A percentile compares a stretch with the other conserved stretches of the same genome.
Evolutionary conservation across 2,113 vertebrate genomes (phyloP).

Genomic region (Hydrochoerus hydrochaeris): DNA sequence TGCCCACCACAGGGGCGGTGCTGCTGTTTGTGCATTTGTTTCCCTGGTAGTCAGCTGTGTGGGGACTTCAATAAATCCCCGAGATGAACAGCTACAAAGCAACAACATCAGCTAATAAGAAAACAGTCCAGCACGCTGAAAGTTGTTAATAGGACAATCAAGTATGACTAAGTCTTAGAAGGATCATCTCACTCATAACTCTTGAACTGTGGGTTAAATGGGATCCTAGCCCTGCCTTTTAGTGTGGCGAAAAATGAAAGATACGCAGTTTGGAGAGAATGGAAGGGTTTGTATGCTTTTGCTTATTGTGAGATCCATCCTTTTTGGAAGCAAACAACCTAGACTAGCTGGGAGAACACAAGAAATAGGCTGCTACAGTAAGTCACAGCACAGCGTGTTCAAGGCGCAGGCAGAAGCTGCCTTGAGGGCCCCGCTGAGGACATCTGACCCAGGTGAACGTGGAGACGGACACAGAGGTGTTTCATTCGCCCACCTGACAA

Average conservation of each 20-base stretch:
- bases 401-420: background rate
- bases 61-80: background rate
- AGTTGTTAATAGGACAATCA: background rate
- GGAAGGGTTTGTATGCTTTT: background rate
- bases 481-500: background rate
- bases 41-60: background rate
- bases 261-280: background rate
- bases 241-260: background rate
- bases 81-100: background rate
- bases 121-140: background rate
- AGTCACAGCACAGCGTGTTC: background rate
- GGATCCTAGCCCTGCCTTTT: background rate
- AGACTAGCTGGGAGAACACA: rapidly evolving
- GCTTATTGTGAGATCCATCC: rapidly evolving
- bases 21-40: background rate
- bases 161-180: background rate
- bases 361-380: background rate
- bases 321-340: no score
- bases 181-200: background rate
- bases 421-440: rapidly evolving
- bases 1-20: background rate
- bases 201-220: background rate
- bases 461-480: background rate
- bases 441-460: no score
- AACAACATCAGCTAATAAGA: background rate